Evolutionary conservation across 2,888 invertebrate species (phyloP).

Genomic region (Troilus luridus): DNA sequence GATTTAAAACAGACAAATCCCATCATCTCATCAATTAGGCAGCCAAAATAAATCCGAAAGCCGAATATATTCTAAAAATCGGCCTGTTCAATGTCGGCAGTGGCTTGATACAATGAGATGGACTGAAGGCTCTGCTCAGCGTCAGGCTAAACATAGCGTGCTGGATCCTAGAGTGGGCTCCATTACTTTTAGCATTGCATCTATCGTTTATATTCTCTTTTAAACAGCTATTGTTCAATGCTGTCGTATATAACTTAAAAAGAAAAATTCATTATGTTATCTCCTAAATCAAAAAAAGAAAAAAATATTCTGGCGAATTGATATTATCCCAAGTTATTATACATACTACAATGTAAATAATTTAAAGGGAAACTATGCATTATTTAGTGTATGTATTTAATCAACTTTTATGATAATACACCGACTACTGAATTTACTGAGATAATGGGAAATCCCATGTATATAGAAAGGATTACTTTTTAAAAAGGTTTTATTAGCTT

Average conservation of each 20-base stretch:
- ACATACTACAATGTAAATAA: too few relatives aligned
- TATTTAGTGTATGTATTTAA: too few relatives aligned
- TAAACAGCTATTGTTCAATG: neutral
- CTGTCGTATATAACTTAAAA: neutral
- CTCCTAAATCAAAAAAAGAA: too few relatives aligned
- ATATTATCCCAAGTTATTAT: too few relatives aligned
- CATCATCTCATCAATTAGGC: neutral
- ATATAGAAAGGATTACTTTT: too few relatives aligned
- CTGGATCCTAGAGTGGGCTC: neutral
- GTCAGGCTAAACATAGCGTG: neutral
- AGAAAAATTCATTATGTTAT: neutral
- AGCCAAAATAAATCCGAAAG: conserved; percentile 1
- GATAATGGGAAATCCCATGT: too few relatives aligned
- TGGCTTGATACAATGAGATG: conserved; percentile 2
- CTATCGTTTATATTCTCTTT: neutral
- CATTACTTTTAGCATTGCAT: conserved; percentile 39
- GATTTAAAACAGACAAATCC: neutral
- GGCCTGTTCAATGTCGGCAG: conserved; percentile 20
- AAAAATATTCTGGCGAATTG: too few relatives aligned
- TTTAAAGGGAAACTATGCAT: too few relatives aligned
- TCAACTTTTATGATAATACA: too few relatives aligned
- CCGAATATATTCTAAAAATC: neutral
- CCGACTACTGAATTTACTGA: too few relatives aligned
- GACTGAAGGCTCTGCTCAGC: neutral
- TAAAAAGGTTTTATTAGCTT: too few relatives aligned